Evolutionary conservation across 2,797 vertebrate genomes (phyloP).

Genomic region (Parotocinclus haroldoi): DNA sequence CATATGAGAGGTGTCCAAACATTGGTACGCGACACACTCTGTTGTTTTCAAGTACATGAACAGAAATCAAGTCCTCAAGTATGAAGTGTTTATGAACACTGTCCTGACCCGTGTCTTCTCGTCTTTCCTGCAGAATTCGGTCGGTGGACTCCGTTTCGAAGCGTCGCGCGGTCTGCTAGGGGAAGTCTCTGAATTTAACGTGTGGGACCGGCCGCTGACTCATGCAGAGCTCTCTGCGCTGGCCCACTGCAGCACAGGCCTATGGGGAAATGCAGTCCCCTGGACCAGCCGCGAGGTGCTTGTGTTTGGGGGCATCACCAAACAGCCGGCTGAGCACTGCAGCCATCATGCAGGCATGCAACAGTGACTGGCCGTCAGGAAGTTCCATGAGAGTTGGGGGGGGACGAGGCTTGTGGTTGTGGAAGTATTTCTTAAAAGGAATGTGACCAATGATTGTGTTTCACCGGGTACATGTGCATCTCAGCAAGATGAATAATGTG

Average conservation of each 20-base stretch:
- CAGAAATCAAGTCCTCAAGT: not conserved
- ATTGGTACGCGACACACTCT: too few relatives aligned
- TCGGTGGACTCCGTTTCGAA: constrained; percentile 86
- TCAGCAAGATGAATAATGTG: too few relatives aligned
- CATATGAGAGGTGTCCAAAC: too few relatives aligned
- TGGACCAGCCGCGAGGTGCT: constrained; percentile 87
- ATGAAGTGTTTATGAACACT: too few relatives aligned
- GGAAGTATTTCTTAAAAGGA: not conserved
- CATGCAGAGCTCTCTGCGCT: constrained; percentile 80
- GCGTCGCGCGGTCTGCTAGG: constrained; percentile 91
- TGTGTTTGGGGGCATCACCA: constrained; percentile 83
- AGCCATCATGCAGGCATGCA: constrained; percentile 68
- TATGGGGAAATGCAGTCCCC: constrained; percentile 79
- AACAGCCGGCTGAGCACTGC: constrained; percentile 79
- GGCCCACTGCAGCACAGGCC: constrained; percentile 80
- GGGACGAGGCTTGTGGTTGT: constrained; percentile 1
- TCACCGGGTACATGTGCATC: not conserved
- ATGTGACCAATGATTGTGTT: not conserved
- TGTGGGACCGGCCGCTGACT: constrained; percentile 87
- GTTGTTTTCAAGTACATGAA: not conserved
- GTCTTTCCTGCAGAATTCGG: constrained; percentile 70
- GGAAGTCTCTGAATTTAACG: constrained; percentile 86
- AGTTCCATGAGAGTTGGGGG: not conserved
- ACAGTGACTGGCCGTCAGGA: constrained; percentile 52
- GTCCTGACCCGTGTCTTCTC: too few relatives aligned